Evolutionary conservation across 2,888 invertebrate genomes (phyloP), one percentile per base, ranked within the genome.

Genomic region (Acrobeloides nanus): DNA sequence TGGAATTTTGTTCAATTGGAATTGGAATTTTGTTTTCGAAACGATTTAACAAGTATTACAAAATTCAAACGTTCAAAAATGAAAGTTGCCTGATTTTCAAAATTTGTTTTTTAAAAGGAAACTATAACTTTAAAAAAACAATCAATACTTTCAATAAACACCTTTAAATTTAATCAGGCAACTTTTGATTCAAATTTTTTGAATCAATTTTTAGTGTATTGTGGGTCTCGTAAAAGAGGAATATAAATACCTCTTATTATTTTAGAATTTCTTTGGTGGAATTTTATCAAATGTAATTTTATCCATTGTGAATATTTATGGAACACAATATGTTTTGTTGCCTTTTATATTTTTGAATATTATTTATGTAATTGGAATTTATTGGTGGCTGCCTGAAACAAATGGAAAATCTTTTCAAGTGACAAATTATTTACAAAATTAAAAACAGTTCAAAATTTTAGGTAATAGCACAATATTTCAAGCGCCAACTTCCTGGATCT

Each of bases 181-280:
- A 10, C 10, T 29, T 29, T 12, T 12, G 12, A 38, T 41, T 26
- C 6, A 2, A 25, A 4, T 21, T 26, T 12, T n/a, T 4, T 39
- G 4, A 1, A 15, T 20, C 17, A 20, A 12, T 12, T 4, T 39
- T n/a, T n/a, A n/a, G n/a, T n/a, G n/a, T n/a, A n/a, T n/a, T n/a
- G n/a, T n/a, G n/a, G n/a, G n/a, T n/a, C n/a, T n/a, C n/a, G n/a
- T n/a, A n/a, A n/a, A n/a, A n/a, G n/a, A n/a, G n/a, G n/a, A n/a
- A n/a, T n/a, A 35, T 35, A 10, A 8, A 8, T n/a, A 8, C 8
- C 29, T 29, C n/a, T n/a, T 29, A 10, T 29, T 29, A n/a, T 31
- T 59, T 48, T 41, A 66, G 64, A 67, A 67, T 46, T 41, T 58
- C 15, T 66, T 67, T 41, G 68, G 68, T 25, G 68, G 66, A 1